Evolutionary conservation across 1,140 invertebrate genomes (phyloP).

Genomic region (Latrodectus geometricus): DNA sequence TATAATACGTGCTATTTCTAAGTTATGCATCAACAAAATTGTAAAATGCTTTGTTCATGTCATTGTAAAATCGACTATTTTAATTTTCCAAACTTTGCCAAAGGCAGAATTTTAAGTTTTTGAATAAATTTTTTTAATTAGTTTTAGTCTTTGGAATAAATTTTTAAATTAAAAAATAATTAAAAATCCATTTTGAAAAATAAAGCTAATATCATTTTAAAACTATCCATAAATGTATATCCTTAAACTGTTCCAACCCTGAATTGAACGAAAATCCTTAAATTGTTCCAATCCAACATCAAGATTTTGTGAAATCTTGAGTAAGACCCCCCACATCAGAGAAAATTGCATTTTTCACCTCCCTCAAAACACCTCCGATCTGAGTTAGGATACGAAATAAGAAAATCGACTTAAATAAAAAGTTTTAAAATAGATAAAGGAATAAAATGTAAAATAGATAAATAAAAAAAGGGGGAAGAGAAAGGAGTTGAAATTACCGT

Average conservation of each 20-base stretch:
- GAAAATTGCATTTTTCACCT: constrained; percentile 18
- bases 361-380: constrained; percentile 21
- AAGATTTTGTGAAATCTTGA: constrained; percentile 18
- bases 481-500: neutral
- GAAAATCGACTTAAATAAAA: constrained; percentile 33
- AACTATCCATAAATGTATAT: neutral
- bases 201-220: constrained; percentile 12
- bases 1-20: no score
- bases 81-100: no score
- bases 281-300: neutral
- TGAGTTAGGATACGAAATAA: constrained; percentile 52
- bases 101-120: no score
- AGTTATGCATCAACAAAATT: no score
- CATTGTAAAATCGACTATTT: no score
- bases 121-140: no score
- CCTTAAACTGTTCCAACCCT: neutral
- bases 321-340: constrained; percentile 31
- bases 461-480: neutral
- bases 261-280: neutral
- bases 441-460: constrained; percentile 14
- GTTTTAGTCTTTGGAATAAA: no score
- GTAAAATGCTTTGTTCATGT: no score
- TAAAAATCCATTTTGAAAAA: no score
- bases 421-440: constrained; percentile 12
- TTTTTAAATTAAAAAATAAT: no score